These are phyloP conservation scores for Heterodera filipjevi DNA, from an alignment of 2,888 invertebrate genomes.

Conservation along the genomic window DNA sequence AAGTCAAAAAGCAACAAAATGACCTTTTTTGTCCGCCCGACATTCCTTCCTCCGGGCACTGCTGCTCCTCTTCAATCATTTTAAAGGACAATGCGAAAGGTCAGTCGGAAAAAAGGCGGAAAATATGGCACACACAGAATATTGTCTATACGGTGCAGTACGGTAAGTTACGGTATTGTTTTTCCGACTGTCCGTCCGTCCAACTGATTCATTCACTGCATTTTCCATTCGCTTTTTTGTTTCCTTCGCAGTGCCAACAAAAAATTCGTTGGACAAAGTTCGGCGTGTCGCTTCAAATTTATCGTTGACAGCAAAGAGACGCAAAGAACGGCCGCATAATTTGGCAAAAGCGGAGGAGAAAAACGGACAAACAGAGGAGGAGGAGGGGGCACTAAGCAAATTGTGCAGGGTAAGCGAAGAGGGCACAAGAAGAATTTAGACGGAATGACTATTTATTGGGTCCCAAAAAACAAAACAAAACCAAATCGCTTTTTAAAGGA, in stretches of 20 bases:
- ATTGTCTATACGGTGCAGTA: no score
- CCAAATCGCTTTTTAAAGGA: no score
- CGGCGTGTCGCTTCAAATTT: conserved; percentile 18
- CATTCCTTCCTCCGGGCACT: not conserved
- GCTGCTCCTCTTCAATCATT: not conserved
- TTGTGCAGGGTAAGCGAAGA: conserved; percentile 35
- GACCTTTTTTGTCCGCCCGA: not conserved
- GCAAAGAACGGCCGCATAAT: conserved; percentile 18
- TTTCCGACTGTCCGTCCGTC: no score
- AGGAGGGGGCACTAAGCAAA: conserved; percentile 32
- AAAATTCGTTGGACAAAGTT: not conserved
- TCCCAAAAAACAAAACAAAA: no score
- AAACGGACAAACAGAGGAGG: not conserved
- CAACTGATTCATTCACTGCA: not conserved
- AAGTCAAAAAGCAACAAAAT: conserved; percentile 7
- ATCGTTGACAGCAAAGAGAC: not conserved
- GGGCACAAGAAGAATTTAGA: not conserved
- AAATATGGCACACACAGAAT: no score
- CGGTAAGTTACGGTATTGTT: no score
- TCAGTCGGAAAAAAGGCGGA: no score
- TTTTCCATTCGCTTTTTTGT: not conserved
- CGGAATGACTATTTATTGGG: not conserved
- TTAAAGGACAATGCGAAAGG: not conserved
- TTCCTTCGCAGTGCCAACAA: not conserved
- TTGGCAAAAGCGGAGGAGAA: not conserved